phyloP scores from a whole-genome alignment of 2,797 vertebrate species.

The Apodemus agrarius region DNA sequence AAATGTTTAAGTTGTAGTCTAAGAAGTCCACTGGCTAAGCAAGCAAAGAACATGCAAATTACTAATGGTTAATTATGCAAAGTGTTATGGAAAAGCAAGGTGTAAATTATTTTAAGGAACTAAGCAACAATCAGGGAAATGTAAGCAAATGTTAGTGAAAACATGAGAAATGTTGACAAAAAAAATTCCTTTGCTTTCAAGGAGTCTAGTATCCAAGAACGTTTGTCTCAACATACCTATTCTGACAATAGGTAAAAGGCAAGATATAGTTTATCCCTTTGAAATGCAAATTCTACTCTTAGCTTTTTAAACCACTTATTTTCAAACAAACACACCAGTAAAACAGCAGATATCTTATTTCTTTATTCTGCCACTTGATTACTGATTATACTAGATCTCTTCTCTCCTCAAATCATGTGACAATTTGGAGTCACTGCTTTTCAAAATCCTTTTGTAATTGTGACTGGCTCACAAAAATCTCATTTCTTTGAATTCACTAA shows the following conservation, averaged over 20 bases:
- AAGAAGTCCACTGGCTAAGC: background rate
- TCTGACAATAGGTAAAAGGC: background rate
- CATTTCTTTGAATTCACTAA: background rate
- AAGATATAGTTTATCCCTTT: background rate
- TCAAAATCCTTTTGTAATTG: conserved; percentile 24
- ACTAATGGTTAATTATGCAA: background rate
- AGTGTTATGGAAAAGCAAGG: background rate
- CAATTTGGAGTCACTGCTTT: conserved; percentile 44
- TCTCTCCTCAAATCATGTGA: conserved; percentile 10
- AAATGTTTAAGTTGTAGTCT: conserved; percentile 9
- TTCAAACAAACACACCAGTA: conserved; percentile 17
- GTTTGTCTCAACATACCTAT: background rate
- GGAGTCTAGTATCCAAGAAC: background rate
- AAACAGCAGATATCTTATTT: background rate
- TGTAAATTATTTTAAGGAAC: background rate
- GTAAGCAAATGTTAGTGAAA: background rate
- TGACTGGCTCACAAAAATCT: background rate
- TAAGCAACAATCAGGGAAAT: background rate
- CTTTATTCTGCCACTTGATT: conserved; percentile 10
- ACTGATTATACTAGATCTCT: background rate
- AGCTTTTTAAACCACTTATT: background rate
- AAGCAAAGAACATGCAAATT: background rate
- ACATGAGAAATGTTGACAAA: background rate
- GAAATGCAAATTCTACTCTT: conserved; percentile 43
- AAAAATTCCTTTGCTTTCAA: background rate